Evolutionary conservation across 2,888 invertebrate species (phyloP), one percentile per base, ranked within the genome.

Genomic region (Embidobia sp.): DNA sequence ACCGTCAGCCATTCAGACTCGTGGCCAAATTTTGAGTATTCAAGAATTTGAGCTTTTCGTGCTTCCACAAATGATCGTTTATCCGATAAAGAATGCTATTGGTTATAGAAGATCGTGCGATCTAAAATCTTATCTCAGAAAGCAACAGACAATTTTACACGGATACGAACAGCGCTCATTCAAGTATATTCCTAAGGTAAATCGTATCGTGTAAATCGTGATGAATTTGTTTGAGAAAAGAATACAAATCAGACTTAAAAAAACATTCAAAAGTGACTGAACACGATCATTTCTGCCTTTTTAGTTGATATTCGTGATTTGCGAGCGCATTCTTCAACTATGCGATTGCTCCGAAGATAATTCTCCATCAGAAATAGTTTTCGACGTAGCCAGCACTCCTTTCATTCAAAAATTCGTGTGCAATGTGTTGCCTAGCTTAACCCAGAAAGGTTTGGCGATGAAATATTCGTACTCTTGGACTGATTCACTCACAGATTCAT

Each of bases 1-100:
- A 35, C 94, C 95, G 0, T 92, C 93, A 70, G 94, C 96, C 0
- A 94, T 97, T 29, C 97, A 97, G 91, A 96, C 96, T 0, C 92
- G 94, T 8, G 94, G 94, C 0, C 97, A 97, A 90, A 95, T 97
- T 78, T 90, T 93, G 44, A 95, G 95, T 85, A 94, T 96, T 29
- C 93, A 95, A 85, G 94, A 95, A 87, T 96, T 97, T 88, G 95
- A 95, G 83, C 93, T 94, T 85, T 95, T 94, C 83, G 91, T 96
- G 69, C 92, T 94, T 86, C 95, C 96, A 7, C 94, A 94, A 87
- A 93, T 94, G 79, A 91, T 94, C 40, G 93, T 95, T 1, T 96
- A 93, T 88, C 93, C 94, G 80, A 92, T 93, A 77, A 93, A 92
- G 93, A 94, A 88, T 90, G 91, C 85, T 15, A 79, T 79, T 13